These are phyloP conservation scores for Hypotaenidia okinawae DNA, from an alignment of 2,797 vertebrate species.

Conservation along the genomic window DNA sequence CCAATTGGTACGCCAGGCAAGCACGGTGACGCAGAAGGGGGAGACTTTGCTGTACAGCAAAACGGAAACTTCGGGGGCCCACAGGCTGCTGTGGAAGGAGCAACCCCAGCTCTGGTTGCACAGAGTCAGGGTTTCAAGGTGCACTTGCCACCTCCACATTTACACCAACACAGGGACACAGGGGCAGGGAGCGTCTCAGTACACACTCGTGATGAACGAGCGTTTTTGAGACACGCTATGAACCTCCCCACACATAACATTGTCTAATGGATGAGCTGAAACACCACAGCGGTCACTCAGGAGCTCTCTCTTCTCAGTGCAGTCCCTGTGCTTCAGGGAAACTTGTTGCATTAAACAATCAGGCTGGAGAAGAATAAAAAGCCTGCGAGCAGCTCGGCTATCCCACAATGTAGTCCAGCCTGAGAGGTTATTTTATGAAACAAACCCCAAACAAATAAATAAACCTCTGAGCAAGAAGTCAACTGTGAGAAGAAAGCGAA, in stretches of 20 bases:
- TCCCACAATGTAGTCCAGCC: background rate
- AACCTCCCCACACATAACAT: background rate
- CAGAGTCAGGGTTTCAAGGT: background rate
- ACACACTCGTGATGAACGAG: background rate
- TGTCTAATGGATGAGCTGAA: background rate
- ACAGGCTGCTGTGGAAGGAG: background rate
- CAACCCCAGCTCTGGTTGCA: background rate
- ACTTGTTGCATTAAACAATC: background rate
- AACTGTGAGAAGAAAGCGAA: background rate
- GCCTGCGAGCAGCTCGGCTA: fast-evolving
- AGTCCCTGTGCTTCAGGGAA: background rate
- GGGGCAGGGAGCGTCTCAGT: background rate
- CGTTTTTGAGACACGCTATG: background rate
- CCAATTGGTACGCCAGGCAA: background rate
- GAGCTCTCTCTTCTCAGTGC: background rate
- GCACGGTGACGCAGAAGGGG: fast-evolving
- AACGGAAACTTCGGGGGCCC: background rate
- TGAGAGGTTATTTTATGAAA: background rate
- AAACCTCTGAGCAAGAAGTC: background rate
- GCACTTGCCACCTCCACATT: background rate
- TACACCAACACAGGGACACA: background rate
- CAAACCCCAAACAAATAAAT: background rate
- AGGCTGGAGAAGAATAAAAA: background rate
- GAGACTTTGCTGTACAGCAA: background rate
- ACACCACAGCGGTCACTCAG: background rate